Conservation (phyloP, 2,797 vertebrate genomes). For the Silurus aristotelis region DNA sequence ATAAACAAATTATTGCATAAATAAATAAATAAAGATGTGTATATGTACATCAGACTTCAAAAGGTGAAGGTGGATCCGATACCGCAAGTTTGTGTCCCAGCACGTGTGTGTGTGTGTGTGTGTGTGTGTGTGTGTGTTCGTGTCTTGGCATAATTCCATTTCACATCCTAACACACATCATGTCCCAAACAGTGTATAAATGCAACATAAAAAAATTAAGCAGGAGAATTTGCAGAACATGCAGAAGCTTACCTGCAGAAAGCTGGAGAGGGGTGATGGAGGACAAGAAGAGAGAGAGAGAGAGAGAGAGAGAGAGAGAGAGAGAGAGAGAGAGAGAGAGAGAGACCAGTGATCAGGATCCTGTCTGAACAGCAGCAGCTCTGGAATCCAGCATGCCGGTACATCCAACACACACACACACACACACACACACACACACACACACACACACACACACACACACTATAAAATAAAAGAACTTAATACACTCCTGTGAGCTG, state of each 20-base stretch:
- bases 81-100: background rate
- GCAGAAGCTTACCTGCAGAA: conserved; percentile 27
- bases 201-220: background rate
- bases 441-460: background rate
- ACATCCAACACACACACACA: background rate
- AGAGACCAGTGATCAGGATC: background rate
- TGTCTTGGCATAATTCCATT: background rate
- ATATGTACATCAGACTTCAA: too few species aligned
- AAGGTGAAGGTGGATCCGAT: background rate
- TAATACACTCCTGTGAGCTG: too few species aligned
- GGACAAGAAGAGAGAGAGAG: background rate
- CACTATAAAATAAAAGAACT: too few species aligned
- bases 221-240: background rate
- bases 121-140: background rate
- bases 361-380: background rate
- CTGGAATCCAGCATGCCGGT: background rate
- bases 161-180: background rate
- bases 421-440: background rate
- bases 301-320: background rate
- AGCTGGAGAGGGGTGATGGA: conserved; percentile 5
- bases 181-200: background rate
- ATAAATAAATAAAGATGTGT: background rate
- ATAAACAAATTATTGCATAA: background rate
- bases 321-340: background rate
- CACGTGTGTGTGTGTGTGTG: background rate